These are phyloP conservation scores for Lethrus apterus DNA, from an alignment of 1,140 invertebrate species.

Conservation along the genomic window DNA sequence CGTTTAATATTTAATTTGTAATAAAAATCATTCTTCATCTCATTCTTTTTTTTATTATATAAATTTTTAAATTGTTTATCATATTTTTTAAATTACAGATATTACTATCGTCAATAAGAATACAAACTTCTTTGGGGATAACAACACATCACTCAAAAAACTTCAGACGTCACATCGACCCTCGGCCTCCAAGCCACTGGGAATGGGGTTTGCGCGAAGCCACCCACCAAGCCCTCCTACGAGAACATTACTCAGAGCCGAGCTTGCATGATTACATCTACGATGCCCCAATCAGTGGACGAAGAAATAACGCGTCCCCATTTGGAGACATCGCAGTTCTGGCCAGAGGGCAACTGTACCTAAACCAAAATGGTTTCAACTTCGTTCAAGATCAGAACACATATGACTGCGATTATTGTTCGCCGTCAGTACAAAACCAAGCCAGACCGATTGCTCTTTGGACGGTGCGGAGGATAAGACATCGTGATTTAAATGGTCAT, in stretches of 20 bases:
- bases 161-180: slow-evolving; percentile 10
- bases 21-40: too few relatives aligned
- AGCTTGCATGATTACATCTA: slow-evolving; percentile 47
- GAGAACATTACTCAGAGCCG: slow-evolving; percentile 44
- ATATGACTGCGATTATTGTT: slow-evolving; percentile 41
- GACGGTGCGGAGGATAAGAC: slow-evolving; percentile 55
- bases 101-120: neutral
- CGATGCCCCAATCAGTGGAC: slow-evolving; percentile 46
- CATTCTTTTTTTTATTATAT: too few relatives aligned
- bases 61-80: neutral
- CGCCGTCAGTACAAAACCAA: slow-evolving; percentile 26
- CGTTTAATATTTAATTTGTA: too few relatives aligned
- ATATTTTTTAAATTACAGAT: neutral
- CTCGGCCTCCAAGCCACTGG: slow-evolving; percentile 34
- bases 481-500: slow-evolving; percentile 46
- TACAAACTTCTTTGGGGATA: neutral
- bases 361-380: slow-evolving; percentile 41
- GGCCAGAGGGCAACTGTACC: slow-evolving; percentile 50
- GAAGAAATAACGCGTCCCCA: slow-evolving; percentile 38
- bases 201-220: slow-evolving; percentile 40
- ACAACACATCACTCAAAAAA: slow-evolving; percentile 7
- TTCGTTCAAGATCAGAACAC: slow-evolving; percentile 50
- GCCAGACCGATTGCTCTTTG: slow-evolving; percentile 48
- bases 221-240: slow-evolving; percentile 38
- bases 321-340: slow-evolving; percentile 54